These are phyloP conservation scores for Leucoptera coffeella DNA, from an alignment of 2,888 invertebrate genomes.

Conservation along the genomic window DNA sequence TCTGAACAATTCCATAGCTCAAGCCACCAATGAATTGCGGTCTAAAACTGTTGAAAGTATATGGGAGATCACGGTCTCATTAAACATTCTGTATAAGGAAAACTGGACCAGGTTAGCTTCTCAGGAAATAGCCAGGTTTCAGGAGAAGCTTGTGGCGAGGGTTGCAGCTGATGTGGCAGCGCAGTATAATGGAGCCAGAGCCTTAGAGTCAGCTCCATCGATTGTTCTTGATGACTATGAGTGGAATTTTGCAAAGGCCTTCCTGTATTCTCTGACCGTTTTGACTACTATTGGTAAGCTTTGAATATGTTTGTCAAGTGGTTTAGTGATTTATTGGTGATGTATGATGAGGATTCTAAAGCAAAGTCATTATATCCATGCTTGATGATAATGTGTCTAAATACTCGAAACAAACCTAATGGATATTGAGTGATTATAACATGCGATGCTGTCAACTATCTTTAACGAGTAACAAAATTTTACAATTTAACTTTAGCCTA, in stretches of 20 bases:
- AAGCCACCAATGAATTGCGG: constrained; percentile 35
- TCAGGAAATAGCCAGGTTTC: constrained; percentile 73
- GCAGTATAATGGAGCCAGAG: constrained; percentile 34
- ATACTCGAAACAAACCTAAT: too few relatives aligned
- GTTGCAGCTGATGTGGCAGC: constrained; percentile 72
- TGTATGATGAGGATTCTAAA: too few relatives aligned
- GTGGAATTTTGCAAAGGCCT: constrained; percentile 86
- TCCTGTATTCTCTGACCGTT: constrained; percentile 90
- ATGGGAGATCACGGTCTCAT: constrained; percentile 83
- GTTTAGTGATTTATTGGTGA: too few relatives aligned
- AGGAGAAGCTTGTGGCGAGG: constrained; percentile 74
- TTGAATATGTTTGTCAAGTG: too few relatives aligned
- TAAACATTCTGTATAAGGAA: constrained; percentile 83
- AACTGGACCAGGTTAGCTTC: constrained; percentile 85
- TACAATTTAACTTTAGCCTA: too few relatives aligned
- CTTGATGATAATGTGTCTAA: too few relatives aligned
- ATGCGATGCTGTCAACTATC: too few relatives aligned
- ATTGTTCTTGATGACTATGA: constrained; percentile 58
- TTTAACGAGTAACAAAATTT: too few relatives aligned
- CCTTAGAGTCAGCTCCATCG: constrained; percentile 35
- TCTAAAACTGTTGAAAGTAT: constrained; percentile 78
- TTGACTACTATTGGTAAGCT: constrained; percentile 88
- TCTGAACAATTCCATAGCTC: constrained; percentile 28
- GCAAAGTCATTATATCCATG: too few relatives aligned
- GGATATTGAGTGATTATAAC: too few relatives aligned